These are phyloP conservation scores for Nycticorax nycticorax DNA, from an alignment of 2,113 vertebrate genomes.

Conservation along the genomic window DNA sequence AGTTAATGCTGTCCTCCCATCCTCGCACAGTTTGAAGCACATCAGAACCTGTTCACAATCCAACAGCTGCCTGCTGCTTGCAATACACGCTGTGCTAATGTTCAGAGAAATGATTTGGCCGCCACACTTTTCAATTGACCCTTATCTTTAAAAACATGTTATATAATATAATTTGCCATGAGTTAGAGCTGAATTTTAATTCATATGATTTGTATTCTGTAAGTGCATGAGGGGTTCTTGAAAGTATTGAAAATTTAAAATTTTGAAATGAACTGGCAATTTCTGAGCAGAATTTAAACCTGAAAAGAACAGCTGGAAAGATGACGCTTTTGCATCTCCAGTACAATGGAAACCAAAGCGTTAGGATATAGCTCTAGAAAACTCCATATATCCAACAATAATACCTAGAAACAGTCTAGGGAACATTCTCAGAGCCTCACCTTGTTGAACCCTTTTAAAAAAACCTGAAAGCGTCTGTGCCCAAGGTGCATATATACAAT, in stretches of 20 bases:
- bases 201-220: neutral
- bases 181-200: neutral
- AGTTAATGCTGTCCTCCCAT: neutral
- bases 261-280: neutral
- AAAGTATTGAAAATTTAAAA: neutral
- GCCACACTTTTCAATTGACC: neutral
- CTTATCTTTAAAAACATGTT: neutral
- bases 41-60: neutral
- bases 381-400: neutral
- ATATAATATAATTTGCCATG: too few relatives aligned
- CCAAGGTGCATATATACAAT: neutral
- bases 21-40: neutral
- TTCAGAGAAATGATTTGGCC: neutral
- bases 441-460: neutral
- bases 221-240: neutral
- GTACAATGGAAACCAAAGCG: neutral
- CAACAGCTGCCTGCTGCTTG: neutral
- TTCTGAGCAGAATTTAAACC: neutral
- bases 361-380: neutral
- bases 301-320: neutral
- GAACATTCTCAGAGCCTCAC: neutral
- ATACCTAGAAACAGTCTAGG: neutral
- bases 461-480: fast-evolving
- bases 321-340: neutral
- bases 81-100: neutral